phyloP scores from a whole-genome alignment of 2,113 vertebrate species.

The Engraulis encrasicolus region DNA sequence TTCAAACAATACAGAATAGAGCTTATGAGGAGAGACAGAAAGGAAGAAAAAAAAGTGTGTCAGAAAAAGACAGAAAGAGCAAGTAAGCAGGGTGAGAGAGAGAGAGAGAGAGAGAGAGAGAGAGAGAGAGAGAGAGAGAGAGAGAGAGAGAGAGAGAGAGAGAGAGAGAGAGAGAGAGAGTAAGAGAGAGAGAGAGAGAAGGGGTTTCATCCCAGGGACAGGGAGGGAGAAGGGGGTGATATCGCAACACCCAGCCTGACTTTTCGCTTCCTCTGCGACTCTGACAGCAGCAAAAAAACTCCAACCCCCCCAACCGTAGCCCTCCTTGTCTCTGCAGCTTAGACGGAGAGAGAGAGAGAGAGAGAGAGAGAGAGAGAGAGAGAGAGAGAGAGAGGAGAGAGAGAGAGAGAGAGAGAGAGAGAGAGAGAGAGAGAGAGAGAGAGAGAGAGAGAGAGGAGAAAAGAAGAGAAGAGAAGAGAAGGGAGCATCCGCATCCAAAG shows the following conservation, averaged over 20 bases:
- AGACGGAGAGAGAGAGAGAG: conserved; percentile 1
- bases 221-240: background rate
- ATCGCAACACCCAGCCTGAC: background rate
- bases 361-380: too few relatives aligned
- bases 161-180: background rate
- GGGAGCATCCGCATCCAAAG: background rate
- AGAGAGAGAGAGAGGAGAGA: too few relatives aligned
- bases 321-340: conserved; percentile 14
- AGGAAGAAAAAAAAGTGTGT: too few relatives aligned
- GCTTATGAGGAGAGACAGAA: too few relatives aligned
- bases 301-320: background rate
- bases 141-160: background rate
- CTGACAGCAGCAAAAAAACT: background rate
- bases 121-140: too few relatives aligned
- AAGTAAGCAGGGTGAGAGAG: background rate
- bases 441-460: too few relatives aligned
- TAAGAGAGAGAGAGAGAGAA: too few relatives aligned
- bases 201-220: background rate
- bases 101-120: background rate
- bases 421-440: too few relatives aligned
- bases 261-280: background rate
- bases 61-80: background rate
- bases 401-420: too few relatives aligned
- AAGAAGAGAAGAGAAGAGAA: too few relatives aligned
- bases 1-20: too few relatives aligned